phyloP scores from a whole-genome alignment of 64 coral and sea anemone species.

The Pachyseris speciosa region DNA sequence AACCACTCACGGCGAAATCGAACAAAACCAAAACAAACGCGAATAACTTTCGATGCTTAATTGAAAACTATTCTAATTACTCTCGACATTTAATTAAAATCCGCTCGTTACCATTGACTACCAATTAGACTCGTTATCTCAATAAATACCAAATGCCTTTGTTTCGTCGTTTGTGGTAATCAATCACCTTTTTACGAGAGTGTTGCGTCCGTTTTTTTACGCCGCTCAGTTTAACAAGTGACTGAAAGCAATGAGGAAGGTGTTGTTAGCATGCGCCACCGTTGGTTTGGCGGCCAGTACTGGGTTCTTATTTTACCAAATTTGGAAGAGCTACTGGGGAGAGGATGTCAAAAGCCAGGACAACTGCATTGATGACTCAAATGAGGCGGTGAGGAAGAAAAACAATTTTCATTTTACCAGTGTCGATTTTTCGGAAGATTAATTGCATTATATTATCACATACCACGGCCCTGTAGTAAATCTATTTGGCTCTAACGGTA shows the following conservation, averaged over 20 bases:
- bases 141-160: neutral
- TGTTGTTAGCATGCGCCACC: neutral
- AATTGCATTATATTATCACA: too few relatives aligned
- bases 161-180: neutral
- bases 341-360: too few relatives aligned
- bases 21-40: too few relatives aligned
- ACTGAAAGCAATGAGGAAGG: neutral
- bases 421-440: too few relatives aligned
- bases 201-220: neutral
- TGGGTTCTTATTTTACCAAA: neutral
- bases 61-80: too few relatives aligned
- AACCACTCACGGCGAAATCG: too few relatives aligned
- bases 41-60: too few relatives aligned
- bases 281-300: neutral
- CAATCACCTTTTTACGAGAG: neutral
- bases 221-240: neutral
- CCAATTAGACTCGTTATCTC: too few relatives aligned
- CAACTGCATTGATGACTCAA: neutral
- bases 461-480: too few relatives aligned
- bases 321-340: neutral
- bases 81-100: too few relatives aligned
- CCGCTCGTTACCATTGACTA: neutral
- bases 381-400: neutral
- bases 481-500: too few relatives aligned
- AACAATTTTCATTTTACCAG: too few relatives aligned